Percentiles rank a stretch among this genome's conserved stretches.
Conservation (phyloP, 2,113 vertebrate species). For the Bucco capensis region DNA sequence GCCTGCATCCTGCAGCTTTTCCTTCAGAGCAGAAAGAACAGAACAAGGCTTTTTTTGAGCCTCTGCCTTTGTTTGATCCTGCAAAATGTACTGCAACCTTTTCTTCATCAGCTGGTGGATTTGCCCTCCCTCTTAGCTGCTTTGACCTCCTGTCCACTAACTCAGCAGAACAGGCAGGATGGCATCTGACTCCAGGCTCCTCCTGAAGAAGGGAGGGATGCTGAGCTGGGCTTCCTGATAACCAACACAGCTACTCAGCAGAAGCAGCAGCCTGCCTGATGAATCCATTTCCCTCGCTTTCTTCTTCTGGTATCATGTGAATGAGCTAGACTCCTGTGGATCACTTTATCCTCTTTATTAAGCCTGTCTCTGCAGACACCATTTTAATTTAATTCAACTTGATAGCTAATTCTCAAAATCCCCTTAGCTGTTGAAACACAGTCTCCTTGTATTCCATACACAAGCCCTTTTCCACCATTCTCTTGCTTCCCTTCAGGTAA, state of each 20-base stretch:
- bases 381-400: slow-evolving; percentile 37
- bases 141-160: background rate
- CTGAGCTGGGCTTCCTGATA: background rate
- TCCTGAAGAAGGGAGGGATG: background rate
- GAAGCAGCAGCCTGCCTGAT: background rate
- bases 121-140: background rate
- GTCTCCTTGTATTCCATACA: background rate
- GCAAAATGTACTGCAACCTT: background rate
- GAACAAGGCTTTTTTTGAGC: background rate
- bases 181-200: background rate
- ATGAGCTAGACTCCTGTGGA: background rate
- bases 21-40: background rate
- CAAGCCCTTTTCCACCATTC: background rate
- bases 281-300: background rate
- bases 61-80: background rate
- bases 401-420: slow-evolving; percentile 26
- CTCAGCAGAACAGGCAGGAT: background rate
- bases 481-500: background rate
- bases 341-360: slow-evolving; percentile 34
- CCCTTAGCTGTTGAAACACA: background rate
- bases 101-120: background rate
- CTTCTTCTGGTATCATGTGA: background rate
- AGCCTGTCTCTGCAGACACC: slow-evolving; percentile 11
- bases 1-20: background rate
- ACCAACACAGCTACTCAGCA: background rate